These are phyloP conservation scores for Zoanthus gigantus DNA, from an alignment of 92 coral and sea anemone genomes.

Conservation along the genomic window DNA sequence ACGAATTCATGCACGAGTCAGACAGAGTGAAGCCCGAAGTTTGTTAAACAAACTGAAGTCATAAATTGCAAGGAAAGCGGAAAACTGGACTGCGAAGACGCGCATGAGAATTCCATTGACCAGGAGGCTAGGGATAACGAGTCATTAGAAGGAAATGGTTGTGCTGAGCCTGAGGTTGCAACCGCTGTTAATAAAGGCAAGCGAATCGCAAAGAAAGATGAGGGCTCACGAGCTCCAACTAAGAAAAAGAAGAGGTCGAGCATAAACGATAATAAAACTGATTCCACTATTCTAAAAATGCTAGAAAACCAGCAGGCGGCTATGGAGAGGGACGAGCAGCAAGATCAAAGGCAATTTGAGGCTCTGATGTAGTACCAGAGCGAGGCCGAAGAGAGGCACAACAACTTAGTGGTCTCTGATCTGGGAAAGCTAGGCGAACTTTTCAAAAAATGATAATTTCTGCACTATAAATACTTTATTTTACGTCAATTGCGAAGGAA, in stretches of 20 bases:
- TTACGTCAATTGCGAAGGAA: too few species aligned
- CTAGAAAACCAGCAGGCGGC: constrained; percentile 56
- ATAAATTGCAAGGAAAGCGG: constrained; percentile 25
- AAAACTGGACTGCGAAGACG: constrained; percentile 29
- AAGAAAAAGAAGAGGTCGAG: constrained; percentile 19
- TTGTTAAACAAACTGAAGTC: constrained; percentile 54
- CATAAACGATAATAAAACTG: constrained; percentile 22
- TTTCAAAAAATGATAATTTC: constrained; percentile 39
- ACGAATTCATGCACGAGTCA: constrained; percentile 55
- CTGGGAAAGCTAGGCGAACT: constrained; percentile 62
- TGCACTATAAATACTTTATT: too few species aligned
- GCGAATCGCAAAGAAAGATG: constrained; percentile 21
- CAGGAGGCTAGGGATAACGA: constrained; percentile 10
- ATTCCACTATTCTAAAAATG: constrained; percentile 20
- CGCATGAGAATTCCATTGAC: constrained; percentile 9
- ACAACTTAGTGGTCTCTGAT: constrained; percentile 12
- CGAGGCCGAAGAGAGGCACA: not conserved
- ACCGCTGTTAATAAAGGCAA: constrained; percentile 24
- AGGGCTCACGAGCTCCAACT: constrained; percentile 33
- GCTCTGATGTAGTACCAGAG: not conserved
- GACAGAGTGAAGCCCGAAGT: constrained; percentile 63
- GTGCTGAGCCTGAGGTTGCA: constrained; percentile 19
- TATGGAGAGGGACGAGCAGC: constrained; percentile 60
- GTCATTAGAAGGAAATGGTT: constrained; percentile 29
- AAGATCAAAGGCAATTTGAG: not conserved